Conservation (phyloP, 2,797 vertebrate genomes). For the Amphiprion clarkii region DNA sequence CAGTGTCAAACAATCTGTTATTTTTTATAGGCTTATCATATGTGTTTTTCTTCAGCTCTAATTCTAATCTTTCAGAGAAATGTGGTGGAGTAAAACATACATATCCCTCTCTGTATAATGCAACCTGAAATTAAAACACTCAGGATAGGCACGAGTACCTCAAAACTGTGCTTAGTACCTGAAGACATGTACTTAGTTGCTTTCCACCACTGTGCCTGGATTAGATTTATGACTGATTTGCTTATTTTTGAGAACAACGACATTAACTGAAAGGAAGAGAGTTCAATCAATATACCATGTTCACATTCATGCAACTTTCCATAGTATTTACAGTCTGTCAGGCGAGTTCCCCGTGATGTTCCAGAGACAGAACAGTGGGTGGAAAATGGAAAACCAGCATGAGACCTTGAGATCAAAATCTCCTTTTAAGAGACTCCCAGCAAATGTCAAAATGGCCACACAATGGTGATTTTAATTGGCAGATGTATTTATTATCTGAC, state of each 20-base stretch:
- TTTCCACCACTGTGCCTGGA: neutral
- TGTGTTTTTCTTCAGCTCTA: neutral
- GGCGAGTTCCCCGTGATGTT: conserved; percentile 20
- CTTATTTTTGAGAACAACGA: neutral
- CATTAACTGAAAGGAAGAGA: neutral
- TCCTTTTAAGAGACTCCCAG: conserved; percentile 11
- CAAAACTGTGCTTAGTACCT: neutral
- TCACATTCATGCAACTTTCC: conserved; percentile 14
- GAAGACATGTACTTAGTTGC: neutral
- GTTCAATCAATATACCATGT: neutral
- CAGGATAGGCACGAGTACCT: neutral
- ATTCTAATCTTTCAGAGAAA: no score
- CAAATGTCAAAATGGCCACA: conserved; percentile 8
- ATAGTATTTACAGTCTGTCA: neutral
- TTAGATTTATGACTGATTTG: no score
- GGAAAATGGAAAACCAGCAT: conserved; percentile 58
- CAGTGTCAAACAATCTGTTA: neutral
- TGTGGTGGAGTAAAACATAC: neutral
- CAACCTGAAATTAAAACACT: neutral
- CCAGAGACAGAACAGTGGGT: conserved; percentile 29
- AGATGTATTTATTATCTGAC: neutral
- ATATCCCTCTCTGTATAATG: neutral
- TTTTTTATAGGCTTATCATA: neutral
- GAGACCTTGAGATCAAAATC: conserved; percentile 37
- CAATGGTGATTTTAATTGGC: neutral